Percentiles rank a stretch among this genome's conserved stretches.
These are phyloP conservation scores for Tachina grossa DNA, from an alignment of 2,888 invertebrate species.

Conservation along the genomic window DNA sequence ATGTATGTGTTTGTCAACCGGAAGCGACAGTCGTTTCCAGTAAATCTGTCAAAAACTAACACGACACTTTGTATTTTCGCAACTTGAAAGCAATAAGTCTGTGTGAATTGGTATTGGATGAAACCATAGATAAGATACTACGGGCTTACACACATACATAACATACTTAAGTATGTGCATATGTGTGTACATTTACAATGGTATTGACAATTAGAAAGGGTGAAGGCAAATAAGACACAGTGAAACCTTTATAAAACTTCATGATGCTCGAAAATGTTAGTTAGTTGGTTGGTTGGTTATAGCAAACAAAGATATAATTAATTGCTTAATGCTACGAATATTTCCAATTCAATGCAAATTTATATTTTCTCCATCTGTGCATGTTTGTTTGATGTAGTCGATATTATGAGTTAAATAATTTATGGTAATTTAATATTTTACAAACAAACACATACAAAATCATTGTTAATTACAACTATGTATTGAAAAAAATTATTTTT, in stretches of 20 bases:
- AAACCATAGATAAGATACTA: conserved; percentile 15
- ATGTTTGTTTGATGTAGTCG: not conserved
- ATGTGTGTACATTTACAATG: not conserved
- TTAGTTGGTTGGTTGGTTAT: not conserved
- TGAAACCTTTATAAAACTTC: conserved; percentile 29
- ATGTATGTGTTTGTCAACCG: conserved; percentile 30
- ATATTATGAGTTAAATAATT: conserved; percentile 42
- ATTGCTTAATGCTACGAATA: conserved; percentile 8
- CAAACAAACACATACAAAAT: conserved; percentile 31
- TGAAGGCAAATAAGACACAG: conserved; percentile 25
- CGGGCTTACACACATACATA: no score
- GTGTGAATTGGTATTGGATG: conserved; percentile 11
- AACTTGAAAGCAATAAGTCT: conserved; percentile 27
- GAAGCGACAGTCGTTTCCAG: conserved; percentile 24
- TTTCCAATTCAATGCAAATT: conserved; percentile 39
- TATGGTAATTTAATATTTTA: conserved; percentile 64
- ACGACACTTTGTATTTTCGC: conserved; percentile 18
- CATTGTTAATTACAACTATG: conserved; percentile 51
- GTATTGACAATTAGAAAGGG: conserved; percentile 48
- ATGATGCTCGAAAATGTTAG: not conserved
- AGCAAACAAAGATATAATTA: not conserved
- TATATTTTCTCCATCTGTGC: conserved; percentile 8
- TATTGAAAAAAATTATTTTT: conserved; percentile 29
- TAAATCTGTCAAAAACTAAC: conserved; percentile 27
- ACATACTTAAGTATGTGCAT: not conserved